Evolutionary conservation across 2,888 invertebrate genomes (phyloP), one percentile per base, ranked within the genome.

Genomic region (Pherbina coryleti): DNA sequence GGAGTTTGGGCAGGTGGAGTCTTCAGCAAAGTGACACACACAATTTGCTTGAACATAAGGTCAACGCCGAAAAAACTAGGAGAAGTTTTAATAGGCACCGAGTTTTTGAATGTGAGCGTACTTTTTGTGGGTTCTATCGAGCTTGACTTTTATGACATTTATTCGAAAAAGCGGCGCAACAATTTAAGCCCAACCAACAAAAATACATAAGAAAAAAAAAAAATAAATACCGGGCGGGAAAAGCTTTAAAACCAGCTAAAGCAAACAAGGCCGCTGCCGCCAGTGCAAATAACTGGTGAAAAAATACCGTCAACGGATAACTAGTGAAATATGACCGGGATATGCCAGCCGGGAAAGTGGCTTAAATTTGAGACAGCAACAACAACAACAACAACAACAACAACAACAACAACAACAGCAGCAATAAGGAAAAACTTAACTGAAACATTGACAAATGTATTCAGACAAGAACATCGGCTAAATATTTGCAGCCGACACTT

Each of bases 261-360:
- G n/a, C 64, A 28, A 62, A 62, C 62, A 31, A 28, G 3, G 64
- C 28, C 64, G 62, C 62, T 62, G 37, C 57, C 66, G 55, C 57
- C 67, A 44, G 67, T 57, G 69, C 57, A 34, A 17, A 9, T 31
- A 49, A 69, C n/a, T 60, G 5, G 11, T 60, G 5, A 34, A 74
- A 64, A 62, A 74, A 74, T 74, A 53, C 34, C 64, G 53, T 64
- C 64, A 75, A 66, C 67, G 75, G 67, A 75, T 55, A 55, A 75
- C 34, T 37, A 67, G 55, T 72, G 57, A 78, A 64, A 34, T 76
- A 78, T 78, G 76, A 76, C 78, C 78, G 78, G 75, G 76, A 78
- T 73, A 53, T 71, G 78, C 44, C 25, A 60, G 34, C 51, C 69
- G 28, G 69, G 44, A 60, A 44, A 71, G 53, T 76, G 71, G 71